Conservation (phyloP, 2,113 vertebrate species). For the Oenanthe melanoleuca region DNA sequence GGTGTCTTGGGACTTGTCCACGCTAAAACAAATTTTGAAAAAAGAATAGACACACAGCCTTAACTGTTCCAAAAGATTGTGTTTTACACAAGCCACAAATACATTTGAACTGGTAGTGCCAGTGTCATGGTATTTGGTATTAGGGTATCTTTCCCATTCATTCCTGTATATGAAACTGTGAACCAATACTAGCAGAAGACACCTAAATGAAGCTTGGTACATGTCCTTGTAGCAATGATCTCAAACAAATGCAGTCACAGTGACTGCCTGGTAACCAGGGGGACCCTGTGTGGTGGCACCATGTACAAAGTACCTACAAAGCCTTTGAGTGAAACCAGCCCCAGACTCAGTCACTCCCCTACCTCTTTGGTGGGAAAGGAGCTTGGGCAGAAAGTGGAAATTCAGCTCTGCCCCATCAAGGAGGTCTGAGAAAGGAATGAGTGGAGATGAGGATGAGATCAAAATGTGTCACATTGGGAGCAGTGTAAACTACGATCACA, state of each 20-base stretch:
- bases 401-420: background rate
- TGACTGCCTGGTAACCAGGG: background rate
- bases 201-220: background rate
- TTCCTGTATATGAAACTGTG: background rate
- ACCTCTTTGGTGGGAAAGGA: background rate
- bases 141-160: background rate
- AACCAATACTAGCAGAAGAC: background rate
- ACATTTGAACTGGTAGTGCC: background rate
- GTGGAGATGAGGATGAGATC: background rate
- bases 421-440: background rate
- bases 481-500: fast-evolving
- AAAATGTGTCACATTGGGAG: background rate
- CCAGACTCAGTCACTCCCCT: background rate
- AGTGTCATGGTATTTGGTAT: background rate
- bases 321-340: background rate
- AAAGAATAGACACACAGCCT: background rate
- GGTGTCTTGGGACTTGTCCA: background rate
- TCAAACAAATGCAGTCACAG: background rate
- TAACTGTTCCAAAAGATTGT: background rate
- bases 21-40: background rate
- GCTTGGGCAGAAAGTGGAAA: background rate
- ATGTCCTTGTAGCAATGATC: background rate
- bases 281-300: background rate
- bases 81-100: background rate
- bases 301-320: fast-evolving